Percentiles rank a stretch among this genome's conserved stretches.
phyloP scores from a whole-genome alignment of 1,140 invertebrate species.

The Stratiolaelaps scimitus region DNA sequence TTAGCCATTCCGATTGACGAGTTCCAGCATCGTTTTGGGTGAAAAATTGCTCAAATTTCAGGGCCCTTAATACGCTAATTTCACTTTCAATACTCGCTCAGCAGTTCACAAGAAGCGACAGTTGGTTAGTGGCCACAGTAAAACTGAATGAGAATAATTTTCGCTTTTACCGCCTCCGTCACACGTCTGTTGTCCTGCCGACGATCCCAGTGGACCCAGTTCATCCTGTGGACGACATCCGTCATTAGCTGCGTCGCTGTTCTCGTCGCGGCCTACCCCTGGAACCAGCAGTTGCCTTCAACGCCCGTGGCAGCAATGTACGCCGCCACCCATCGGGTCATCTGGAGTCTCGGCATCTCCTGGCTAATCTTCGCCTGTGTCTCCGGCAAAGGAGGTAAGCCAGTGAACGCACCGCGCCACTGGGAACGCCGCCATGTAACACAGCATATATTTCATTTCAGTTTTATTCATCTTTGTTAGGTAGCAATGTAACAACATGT shows the following conservation, averaged over 20 bases:
- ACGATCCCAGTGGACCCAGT: constrained; percentile 30
- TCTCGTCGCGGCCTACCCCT: constrained; percentile 32
- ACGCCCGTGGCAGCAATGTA: constrained; percentile 30
- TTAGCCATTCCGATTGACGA: too few relatives aligned
- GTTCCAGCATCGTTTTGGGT: too few relatives aligned
- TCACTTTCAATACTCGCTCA: neutral
- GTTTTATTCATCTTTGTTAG: too few relatives aligned
- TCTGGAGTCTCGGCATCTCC: constrained; percentile 33
- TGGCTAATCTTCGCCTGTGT: constrained; percentile 33
- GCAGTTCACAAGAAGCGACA: neutral
- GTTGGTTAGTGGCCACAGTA: neutral
- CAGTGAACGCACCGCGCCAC: neutral
- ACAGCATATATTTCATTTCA: too few relatives aligned
- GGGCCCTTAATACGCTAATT: too few relatives aligned
- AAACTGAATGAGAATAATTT: neutral
- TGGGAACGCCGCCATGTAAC: too few relatives aligned
- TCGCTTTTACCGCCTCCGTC: too few relatives aligned
- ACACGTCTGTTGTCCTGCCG: constrained; percentile 29
- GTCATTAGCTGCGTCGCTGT: constrained; percentile 22
- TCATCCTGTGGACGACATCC: constrained; percentile 31
- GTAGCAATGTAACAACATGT: too few relatives aligned
- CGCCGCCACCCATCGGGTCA: constrained; percentile 31
- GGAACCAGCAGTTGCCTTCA: constrained; percentile 31
- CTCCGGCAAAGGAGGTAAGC: constrained; percentile 34
- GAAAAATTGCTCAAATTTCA: too few relatives aligned